A percentile compares a stretch with the other conserved stretches of the same genome.
Conservation (phyloP, 2,797 vertebrate genomes). For the Liparis tanakae region DNA sequence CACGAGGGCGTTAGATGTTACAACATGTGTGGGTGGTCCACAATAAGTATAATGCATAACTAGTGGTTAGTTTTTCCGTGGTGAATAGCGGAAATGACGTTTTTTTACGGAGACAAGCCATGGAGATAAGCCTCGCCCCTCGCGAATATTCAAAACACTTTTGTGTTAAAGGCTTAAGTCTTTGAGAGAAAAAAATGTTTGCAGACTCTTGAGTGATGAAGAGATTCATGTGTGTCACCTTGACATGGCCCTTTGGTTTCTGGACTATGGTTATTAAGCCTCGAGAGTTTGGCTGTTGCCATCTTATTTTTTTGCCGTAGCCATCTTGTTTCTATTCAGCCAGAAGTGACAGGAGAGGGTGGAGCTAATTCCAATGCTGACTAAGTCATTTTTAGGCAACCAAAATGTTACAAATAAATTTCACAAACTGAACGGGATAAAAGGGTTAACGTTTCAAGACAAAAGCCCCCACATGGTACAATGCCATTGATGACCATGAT, state of each 20-base stretch:
- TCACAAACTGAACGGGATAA: background rate
- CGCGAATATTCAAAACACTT: too few relatives aligned
- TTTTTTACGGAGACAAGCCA: too few relatives aligned
- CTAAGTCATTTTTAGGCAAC: background rate
- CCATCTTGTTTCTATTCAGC: background rate
- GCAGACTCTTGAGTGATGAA: background rate
- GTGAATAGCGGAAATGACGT: too few relatives aligned
- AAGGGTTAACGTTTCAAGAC: background rate
- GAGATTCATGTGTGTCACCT: too few relatives aligned
- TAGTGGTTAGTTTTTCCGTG: too few relatives aligned
- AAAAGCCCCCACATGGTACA: background rate
- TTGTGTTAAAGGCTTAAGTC: too few relatives aligned
- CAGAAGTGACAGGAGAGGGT: background rate
- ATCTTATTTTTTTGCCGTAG: background rate
- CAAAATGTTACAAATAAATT: background rate
- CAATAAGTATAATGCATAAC: too few relatives aligned
- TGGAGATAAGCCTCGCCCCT: too few relatives aligned
- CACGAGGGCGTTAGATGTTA: too few relatives aligned
- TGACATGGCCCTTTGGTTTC: background rate
- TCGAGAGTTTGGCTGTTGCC: background rate
- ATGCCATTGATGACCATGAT: background rate
- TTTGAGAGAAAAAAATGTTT: background rate
- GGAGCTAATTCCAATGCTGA: background rate
- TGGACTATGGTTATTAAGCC: background rate
- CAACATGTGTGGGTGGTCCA: too few relatives aligned